Evolutionary conservation across 1,140 invertebrate species (phyloP).

Genomic region (Gryllus bimaculatus): DNA sequence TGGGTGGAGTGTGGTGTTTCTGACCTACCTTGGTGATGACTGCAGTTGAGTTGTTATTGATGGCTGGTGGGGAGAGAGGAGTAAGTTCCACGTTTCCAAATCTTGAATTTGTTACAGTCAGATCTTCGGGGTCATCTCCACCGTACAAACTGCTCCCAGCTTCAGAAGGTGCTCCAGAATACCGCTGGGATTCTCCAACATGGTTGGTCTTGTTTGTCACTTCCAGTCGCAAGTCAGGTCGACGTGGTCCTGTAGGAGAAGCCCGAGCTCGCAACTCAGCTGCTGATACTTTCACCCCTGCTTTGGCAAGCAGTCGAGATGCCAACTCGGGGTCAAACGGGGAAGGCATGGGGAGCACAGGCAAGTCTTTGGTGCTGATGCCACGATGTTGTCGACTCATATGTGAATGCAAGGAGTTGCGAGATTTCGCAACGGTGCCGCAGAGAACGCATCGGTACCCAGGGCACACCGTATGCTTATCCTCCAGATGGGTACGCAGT

Average conservation of each 20-base stretch:
- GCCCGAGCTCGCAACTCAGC: constrained; percentile 70
- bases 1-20: constrained; percentile 26
- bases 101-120: constrained; percentile 46
- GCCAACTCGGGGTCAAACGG: constrained; percentile 82
- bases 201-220: constrained; percentile 30
- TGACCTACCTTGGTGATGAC: constrained; percentile 34
- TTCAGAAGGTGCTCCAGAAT: constrained; percentile 51
- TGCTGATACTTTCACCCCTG: constrained; percentile 69
- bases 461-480: constrained; percentile 85
- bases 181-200: constrained; percentile 20
- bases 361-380: constrained; percentile 84
- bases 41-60: constrained; percentile 32
- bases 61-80: constrained; percentile 29
- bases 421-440: constrained; percentile 82
- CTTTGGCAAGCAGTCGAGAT: constrained; percentile 66
- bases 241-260: constrained; percentile 70
- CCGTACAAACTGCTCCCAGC: constrained; percentile 58
- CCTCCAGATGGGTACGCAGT: constrained; percentile 78
- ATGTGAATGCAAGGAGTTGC: constrained; percentile 83
- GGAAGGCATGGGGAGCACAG: constrained; percentile 81
- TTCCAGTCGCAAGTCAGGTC: constrained; percentile 63
- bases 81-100: constrained; percentile 27
- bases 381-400: constrained; percentile 86
- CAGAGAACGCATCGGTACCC: constrained; percentile 84
- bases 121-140: constrained; percentile 70